These are phyloP conservation scores for Troides oblongomaculatus DNA, from an alignment of 2,888 invertebrate genomes.

Conservation along the genomic window DNA sequence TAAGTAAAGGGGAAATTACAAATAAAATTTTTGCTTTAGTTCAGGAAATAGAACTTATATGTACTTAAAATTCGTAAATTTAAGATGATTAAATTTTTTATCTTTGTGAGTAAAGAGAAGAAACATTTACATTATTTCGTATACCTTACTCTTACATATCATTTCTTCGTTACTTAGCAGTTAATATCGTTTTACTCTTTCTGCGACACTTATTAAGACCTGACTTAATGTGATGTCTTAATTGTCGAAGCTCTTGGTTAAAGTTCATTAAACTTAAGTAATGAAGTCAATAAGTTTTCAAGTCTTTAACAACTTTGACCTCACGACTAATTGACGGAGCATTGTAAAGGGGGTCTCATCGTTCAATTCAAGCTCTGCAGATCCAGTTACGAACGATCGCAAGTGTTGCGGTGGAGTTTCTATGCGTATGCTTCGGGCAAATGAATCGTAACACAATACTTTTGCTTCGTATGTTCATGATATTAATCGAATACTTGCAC, in stretches of 20 bases:
- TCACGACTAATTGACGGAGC: conserved; percentile 35
- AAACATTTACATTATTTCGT: too few relatives aligned
- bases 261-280: conserved; percentile 13
- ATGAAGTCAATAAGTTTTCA: conserved; percentile 12
- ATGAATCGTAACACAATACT: conserved; percentile 11
- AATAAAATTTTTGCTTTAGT: too few relatives aligned
- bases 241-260: conserved; percentile 5
- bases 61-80: too few relatives aligned
- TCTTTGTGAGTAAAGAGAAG: too few relatives aligned
- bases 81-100: too few relatives aligned
- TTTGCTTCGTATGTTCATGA: not conserved
- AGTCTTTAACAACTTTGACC: conserved; percentile 20
- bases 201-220: not conserved
- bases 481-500: not conserved
- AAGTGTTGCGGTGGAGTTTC: conserved; percentile 28
- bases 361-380: conserved; percentile 25
- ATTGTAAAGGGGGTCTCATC: conserved; percentile 36
- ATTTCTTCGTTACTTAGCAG: too few relatives aligned
- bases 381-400: conserved; percentile 23
- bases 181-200: too few relatives aligned
- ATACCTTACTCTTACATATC: too few relatives aligned
- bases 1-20: too few relatives aligned
- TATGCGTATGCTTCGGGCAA: conserved; percentile 35
- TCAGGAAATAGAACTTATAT: too few relatives aligned
- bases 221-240: not conserved